A percentile compares a stretch with the other conserved stretches of the same genome.
Evolutionary conservation across 2,888 invertebrate genomes (phyloP).

Genomic region (Girardia tigrina): DNA sequence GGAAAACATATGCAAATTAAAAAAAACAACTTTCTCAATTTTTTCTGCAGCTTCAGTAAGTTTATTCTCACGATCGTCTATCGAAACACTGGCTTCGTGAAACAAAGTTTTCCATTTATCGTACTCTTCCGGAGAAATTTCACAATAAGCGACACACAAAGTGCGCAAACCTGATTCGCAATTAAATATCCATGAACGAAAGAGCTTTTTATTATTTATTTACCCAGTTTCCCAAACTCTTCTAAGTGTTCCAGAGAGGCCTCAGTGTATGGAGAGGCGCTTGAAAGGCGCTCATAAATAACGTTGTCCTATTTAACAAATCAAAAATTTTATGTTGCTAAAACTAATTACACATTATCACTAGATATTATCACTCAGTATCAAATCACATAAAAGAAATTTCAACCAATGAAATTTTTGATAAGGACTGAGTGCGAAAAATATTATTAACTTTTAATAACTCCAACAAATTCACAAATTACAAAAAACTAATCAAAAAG

Average conservation of each 20-base stretch:
- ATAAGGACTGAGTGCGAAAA: too few species aligned
- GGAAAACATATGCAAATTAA: too few species aligned
- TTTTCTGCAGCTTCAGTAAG: slow-evolving; percentile 78
- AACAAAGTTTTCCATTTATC: slow-evolving; percentile 51
- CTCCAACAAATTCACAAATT: too few species aligned
- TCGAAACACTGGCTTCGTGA: slow-evolving; percentile 59
- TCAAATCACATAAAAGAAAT: too few species aligned
- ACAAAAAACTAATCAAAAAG: too few species aligned
- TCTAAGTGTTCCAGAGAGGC: slow-evolving; percentile 61
- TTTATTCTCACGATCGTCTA: slow-evolving; percentile 72
- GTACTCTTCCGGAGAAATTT: slow-evolving; percentile 66
- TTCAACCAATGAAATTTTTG: too few species aligned
- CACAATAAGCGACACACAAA: slow-evolving; percentile 74
- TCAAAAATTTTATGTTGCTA: too few species aligned
- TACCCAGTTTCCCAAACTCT: slow-evolving; percentile 74
- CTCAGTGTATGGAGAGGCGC: slow-evolving; percentile 42
- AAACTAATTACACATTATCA: too few species aligned
- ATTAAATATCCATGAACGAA: neutral
- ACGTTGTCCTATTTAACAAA: slow-evolving; percentile 59
- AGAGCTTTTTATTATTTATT: too few species aligned
- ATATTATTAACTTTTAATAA: too few species aligned
- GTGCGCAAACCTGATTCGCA: slow-evolving; percentile 60
- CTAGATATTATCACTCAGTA: too few species aligned
- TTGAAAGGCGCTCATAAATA: slow-evolving; percentile 59
- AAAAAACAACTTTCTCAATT: slow-evolving; percentile 60